These are phyloP conservation scores for Silurus asotus DNA, from an alignment of 2,113 vertebrate species.

Conservation along the genomic window DNA sequence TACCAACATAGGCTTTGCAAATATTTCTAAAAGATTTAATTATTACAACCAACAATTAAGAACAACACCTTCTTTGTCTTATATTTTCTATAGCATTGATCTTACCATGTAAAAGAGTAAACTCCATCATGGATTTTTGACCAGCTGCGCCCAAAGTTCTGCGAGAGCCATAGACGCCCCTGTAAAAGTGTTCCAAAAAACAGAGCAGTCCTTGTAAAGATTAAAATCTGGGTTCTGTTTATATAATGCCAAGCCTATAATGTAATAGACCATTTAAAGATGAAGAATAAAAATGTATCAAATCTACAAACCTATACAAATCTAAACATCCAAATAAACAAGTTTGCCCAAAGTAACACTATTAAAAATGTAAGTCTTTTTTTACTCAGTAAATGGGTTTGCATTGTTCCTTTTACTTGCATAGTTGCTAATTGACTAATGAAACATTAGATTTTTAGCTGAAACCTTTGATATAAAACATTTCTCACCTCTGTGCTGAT, in stretches of 20 bases:
- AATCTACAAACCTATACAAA: background rate
- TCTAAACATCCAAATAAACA: too few relatives aligned
- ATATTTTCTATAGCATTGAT: background rate
- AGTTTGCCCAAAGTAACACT: too few relatives aligned
- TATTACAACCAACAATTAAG: too few relatives aligned
- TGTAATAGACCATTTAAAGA: background rate
- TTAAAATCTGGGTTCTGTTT: background rate
- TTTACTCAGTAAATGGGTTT: too few relatives aligned
- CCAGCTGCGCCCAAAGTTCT: slow-evolving; percentile 75
- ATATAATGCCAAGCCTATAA: background rate
- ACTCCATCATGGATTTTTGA: slow-evolving; percentile 74
- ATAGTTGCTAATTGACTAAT: background rate
- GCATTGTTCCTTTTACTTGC: too few relatives aligned
- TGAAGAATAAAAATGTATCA: background rate
- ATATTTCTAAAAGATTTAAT: too few relatives aligned
- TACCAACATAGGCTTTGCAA: too few relatives aligned
- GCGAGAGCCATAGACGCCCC: slow-evolving; percentile 74
- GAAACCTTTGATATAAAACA: background rate
- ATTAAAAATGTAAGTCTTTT: too few relatives aligned
- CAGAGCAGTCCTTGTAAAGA: background rate
- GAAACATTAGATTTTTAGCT: background rate
- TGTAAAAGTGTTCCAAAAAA: slow-evolving; percentile 48
- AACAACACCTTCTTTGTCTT: too few relatives aligned
- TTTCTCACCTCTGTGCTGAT: slow-evolving; percentile 72
- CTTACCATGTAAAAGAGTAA: slow-evolving; percentile 77